Conservation (phyloP, 2,888 invertebrate genomes). For the Desoria tigrina region DNA sequence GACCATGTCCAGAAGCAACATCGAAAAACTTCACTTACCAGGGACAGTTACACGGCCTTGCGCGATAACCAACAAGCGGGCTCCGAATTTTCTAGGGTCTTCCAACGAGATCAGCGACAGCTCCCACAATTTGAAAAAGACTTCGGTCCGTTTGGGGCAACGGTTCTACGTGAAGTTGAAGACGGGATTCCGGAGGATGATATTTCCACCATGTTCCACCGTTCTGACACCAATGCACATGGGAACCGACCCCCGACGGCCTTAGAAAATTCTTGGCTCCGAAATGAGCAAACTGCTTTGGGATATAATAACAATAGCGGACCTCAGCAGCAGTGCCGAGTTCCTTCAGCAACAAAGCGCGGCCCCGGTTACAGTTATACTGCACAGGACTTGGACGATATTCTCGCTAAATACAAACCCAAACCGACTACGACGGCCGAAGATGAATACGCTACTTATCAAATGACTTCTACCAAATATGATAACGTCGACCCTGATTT, state of each 20-base stretch:
- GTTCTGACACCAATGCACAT: constrained; percentile 16
- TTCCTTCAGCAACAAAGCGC: constrained; percentile 3
- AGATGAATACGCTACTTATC: constrained; percentile 11
- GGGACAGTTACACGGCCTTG: not conserved
- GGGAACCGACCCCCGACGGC: not conserved
- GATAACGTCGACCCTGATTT: too few relatives aligned
- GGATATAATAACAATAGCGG: not conserved
- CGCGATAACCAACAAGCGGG: not conserved
- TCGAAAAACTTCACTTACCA: too few relatives aligned
- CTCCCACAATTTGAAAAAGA: not conserved
- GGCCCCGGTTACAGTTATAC: not conserved
- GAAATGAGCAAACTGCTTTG: too few relatives aligned
- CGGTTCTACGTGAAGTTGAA: not conserved
- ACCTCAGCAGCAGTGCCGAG: not conserved
- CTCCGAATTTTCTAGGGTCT: constrained; percentile 1
- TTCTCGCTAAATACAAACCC: constrained; percentile 30
- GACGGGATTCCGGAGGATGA: not conserved
- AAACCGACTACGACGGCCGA: not conserved
- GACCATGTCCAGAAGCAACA: too few relatives aligned
- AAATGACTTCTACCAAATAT: not conserved
- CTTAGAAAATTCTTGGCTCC: too few relatives aligned
- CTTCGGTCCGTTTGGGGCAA: not conserved
- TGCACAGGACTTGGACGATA: constrained; percentile 25
- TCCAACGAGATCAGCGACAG: not conserved
- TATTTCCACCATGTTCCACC: constrained; percentile 28